Evolutionary conservation across 2,797 vertebrate species (phyloP), one percentile per base, ranked within the genome.

Genomic region (Anisognathus igniventris): DNA sequence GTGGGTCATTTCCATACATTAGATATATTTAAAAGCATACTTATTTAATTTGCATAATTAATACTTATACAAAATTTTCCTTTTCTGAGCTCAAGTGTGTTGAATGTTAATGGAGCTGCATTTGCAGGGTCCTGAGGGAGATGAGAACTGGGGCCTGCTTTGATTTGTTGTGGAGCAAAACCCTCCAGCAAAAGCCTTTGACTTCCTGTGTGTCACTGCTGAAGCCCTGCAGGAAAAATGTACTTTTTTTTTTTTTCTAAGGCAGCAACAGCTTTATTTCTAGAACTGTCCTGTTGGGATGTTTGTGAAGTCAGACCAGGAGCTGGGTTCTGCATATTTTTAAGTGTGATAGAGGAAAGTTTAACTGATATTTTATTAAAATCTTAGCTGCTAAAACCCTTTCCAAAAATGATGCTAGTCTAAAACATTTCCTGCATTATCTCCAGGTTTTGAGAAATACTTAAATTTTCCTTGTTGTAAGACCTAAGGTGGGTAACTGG

Each of bases 11-110:
- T 83, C 54, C 40, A 25, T 75, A 66, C 62, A 19, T 79, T 66
- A 82, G 62, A 66, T 56, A 51, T 27, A 65, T 73, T 87, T 50
- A 60, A 87, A 82, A 83, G 27, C 37, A 28, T 33, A 45, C 14
- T 64, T 73, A 51, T 13, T 91, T 54, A 37, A 93, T 91, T 95
- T 93, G 28, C 67, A 82, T 91, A 70, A 80, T 73, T 82, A 95
- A 82, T 70, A 76, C 71, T 73, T 65, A 13, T 1, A 28, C 4
- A 4, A 72, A 77, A 39, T 30, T 74, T 17, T 87, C 25, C 27
- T 45, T 62, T 81, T 89, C 40, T 65, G 42, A 42, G 67, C 60
- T 91, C 19, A 18, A 37, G 35, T 48, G 45, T 83, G 56, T 53
- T 76, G 56, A 40, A 54, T 77, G 56, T 60, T 85, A 74, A 51